These are phyloP conservation scores for Elymnias hypermnestra DNA, from an alignment of 1,140 invertebrate species.

Conservation along the genomic window DNA sequence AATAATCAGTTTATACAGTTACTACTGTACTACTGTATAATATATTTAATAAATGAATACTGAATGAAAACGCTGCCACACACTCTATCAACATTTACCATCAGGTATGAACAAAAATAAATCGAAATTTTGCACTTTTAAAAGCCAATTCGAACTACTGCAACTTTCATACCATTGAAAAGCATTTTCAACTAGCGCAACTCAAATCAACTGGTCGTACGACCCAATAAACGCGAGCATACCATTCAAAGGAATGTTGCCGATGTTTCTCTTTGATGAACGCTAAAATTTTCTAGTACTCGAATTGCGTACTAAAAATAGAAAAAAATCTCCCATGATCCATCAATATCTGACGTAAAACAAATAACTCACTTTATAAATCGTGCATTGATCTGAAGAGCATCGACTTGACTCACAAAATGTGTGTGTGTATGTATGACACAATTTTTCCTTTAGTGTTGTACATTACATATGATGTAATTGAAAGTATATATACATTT, in stretches of 20 bases:
- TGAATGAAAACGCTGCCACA: too few species aligned
- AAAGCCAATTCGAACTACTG: neutral
- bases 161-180: neutral
- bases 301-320: constrained; percentile 38
- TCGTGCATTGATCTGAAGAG: constrained; percentile 34
- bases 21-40: too few species aligned
- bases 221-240: constrained; percentile 15
- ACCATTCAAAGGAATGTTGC: constrained; percentile 8
- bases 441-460: too few species aligned
- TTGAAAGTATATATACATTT: too few species aligned
- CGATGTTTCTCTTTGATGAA: constrained; percentile 19
- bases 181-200: neutral
- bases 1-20: too few species aligned
- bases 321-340: constrained; percentile 45
- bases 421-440: neutral
- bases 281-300: constrained; percentile 20
- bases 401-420: constrained; percentile 22
- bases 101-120: too few species aligned
- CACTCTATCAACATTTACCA: too few species aligned
- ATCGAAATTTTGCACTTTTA: neutral
- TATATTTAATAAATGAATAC: too few species aligned
- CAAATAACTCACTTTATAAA: constrained; percentile 61
- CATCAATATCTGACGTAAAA: constrained; percentile 69
- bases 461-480: too few species aligned
- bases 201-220: constrained; percentile 6